Evolutionary conservation across 1,140 invertebrate genomes (phyloP).

Genomic region (Sycophila sp.): DNA sequence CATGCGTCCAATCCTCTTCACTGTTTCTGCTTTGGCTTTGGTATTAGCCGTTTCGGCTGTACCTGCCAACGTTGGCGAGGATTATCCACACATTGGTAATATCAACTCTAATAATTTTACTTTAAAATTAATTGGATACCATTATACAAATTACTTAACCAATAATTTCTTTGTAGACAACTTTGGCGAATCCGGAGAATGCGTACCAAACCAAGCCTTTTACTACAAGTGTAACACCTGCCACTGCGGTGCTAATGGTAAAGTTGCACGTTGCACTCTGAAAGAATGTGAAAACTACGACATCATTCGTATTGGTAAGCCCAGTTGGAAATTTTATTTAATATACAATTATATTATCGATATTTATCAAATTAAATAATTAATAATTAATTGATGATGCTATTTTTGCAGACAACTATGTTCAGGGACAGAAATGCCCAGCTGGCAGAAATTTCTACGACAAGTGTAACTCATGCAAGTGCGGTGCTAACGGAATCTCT

Average conservation of each 20-base stretch:
- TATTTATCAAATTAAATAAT: too few species aligned
- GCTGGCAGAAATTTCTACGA: constrained; percentile 2
- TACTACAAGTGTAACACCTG: not conserved
- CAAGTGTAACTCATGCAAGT: not conserved
- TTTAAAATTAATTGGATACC: not conserved
- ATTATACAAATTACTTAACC: not conserved
- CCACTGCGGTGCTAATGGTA: not conserved
- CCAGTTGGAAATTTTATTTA: too few species aligned
- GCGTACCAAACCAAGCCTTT: not conserved
- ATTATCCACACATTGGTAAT: not conserved
- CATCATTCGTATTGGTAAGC: too few species aligned
- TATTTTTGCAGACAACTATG: not conserved
- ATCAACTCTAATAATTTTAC: not conserved
- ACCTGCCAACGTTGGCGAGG: not conserved
- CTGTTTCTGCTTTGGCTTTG: not conserved
- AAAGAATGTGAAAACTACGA: not conserved
- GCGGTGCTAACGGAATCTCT: not conserved
- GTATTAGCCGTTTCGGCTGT: not conserved
- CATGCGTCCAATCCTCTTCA: not conserved
- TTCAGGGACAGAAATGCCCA: not conserved
- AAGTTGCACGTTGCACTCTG: not conserved
- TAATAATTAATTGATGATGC: too few species aligned
- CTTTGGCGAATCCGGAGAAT: not conserved
- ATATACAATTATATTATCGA: too few species aligned
- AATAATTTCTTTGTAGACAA: not conserved